phyloP scores from a whole-genome alignment of 2,113 vertebrate genomes.

The Chlamydotis undulata region DNA sequence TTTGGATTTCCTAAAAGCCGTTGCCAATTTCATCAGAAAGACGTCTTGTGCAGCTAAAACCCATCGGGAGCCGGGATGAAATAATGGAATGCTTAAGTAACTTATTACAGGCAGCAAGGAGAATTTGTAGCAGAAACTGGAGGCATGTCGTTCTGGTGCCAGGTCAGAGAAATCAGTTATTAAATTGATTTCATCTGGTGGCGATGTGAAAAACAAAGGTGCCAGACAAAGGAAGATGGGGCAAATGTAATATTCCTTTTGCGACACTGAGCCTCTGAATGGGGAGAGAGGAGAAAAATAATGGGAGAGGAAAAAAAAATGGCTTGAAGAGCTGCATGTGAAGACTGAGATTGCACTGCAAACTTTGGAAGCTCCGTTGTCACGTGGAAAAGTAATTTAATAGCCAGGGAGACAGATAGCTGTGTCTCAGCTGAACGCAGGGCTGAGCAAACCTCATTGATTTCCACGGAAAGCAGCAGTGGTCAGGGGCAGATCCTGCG shows the following conservation, averaged over 20 bases:
- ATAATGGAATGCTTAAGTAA: constrained; percentile 67
- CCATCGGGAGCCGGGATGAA: constrained; percentile 3
- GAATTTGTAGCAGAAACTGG: constrained; percentile 46
- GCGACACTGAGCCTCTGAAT: neutral
- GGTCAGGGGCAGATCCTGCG: neutral
- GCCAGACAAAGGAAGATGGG: constrained; percentile 16
- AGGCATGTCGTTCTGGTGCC: constrained; percentile 41
- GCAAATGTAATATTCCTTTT: neutral
- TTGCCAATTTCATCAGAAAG: constrained; percentile 50
- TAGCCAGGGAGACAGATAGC: neutral
- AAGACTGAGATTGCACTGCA: neutral
- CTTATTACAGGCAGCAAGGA: constrained; percentile 50
- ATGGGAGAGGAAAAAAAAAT: neutral
- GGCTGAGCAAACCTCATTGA: neutral
- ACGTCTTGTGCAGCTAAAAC: constrained; percentile 10
- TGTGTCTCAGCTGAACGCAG: neutral
- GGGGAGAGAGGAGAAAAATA: neutral
- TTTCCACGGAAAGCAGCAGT: neutral
- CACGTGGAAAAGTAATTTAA: constrained; percentile 16
- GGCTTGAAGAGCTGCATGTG: neutral
- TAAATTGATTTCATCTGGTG: neutral
- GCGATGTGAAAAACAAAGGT: neutral
- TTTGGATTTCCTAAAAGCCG: constrained; percentile 39
- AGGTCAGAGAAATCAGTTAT: constrained; percentile 6
- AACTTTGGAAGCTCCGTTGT: neutral